A percentile compares a stretch with the other conserved stretches of the same genome.
Conservation (phyloP, 1,140 invertebrate genomes). For the Drosophila kurseongensis region DNA sequence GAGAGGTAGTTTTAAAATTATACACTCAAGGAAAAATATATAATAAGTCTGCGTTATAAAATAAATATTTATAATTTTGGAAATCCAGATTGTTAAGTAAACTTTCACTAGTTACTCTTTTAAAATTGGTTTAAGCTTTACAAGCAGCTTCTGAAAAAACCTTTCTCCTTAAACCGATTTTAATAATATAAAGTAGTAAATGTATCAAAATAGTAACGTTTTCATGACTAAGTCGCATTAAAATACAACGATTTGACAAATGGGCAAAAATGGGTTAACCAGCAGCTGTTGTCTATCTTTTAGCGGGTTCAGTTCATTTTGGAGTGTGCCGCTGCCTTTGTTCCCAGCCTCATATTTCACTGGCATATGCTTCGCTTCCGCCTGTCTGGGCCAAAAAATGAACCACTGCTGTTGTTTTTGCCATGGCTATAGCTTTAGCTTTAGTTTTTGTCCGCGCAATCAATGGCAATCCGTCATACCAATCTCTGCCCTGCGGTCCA, state of each 20-base stretch:
- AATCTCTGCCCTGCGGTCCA: slow-evolving; percentile 6
- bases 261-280: slow-evolving; percentile 13
- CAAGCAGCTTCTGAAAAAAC: too few species aligned
- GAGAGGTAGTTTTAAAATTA: too few species aligned
- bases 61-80: too few species aligned
- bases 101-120: too few species aligned
- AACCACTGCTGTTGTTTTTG: slow-evolving; percentile 5
- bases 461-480: slow-evolving; percentile 37
- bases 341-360: slow-evolving; percentile 55
- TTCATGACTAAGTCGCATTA: too few species aligned
- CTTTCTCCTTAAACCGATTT: too few species aligned
- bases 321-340: slow-evolving; percentile 50
- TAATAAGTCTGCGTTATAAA: too few species aligned
- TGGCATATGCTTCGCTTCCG: slow-evolving; percentile 39
- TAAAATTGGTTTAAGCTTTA: too few species aligned
- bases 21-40: too few species aligned
- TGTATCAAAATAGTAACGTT: too few species aligned
- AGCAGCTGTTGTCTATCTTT: slow-evolving; percentile 31
- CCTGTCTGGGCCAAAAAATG: slow-evolving; percentile 12
- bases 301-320: slow-evolving; percentile 20
- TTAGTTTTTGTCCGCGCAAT: slow-evolving; percentile 12
- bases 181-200: too few species aligned
- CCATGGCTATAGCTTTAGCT: not conserved
- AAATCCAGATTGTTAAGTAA: too few species aligned
- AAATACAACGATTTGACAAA: not conserved